A percentile compares a stretch with the other conserved stretches of the same genome.
Conservation (phyloP, 2,797 vertebrate genomes). For the Pseudopleuronectes americanus region DNA sequence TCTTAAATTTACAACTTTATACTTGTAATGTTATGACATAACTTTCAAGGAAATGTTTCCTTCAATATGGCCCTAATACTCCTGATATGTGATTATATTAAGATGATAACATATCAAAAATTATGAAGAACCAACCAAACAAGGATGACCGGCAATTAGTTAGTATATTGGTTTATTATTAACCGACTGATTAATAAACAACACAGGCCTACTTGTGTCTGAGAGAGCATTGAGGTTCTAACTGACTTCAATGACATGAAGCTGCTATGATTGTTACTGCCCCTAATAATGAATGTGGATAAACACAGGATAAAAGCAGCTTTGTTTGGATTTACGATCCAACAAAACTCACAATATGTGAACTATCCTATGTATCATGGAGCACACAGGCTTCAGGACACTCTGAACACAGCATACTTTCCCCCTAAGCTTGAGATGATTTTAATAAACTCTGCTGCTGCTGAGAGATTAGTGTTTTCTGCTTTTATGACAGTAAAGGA, state of each 20-base stretch:
- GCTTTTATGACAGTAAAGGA: conserved; percentile 13
- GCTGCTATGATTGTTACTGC: conserved; percentile 43
- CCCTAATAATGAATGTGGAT: conserved; percentile 32
- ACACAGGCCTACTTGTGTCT: conserved; percentile 6
- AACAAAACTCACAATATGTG: conserved; percentile 7
- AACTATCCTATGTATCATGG: background rate
- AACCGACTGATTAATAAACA: conserved; percentile 11
- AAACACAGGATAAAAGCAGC: conserved; percentile 34
- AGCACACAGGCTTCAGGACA: background rate
- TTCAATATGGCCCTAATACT: too few species aligned
- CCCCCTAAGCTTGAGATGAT: background rate
- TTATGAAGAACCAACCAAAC: conserved; percentile 3
- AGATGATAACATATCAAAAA: background rate
- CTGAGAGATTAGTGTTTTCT: conserved; percentile 25
- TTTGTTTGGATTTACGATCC: conserved; percentile 35
- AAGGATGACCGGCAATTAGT: background rate
- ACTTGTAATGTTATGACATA: too few species aligned
- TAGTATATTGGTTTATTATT: conserved; percentile 16
- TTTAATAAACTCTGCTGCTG: conserved; percentile 16
- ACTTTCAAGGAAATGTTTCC: too few species aligned
- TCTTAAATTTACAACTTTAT: too few species aligned
- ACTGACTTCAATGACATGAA: conserved; percentile 14
- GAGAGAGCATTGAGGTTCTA: background rate
- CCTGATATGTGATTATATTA: background rate
- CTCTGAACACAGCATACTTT: conserved; percentile 3